A percentile compares a stretch with the other conserved stretches of the same genome.
phyloP scores from a whole-genome alignment of 2,113 vertebrate genomes.

The Mola mola region DNA sequence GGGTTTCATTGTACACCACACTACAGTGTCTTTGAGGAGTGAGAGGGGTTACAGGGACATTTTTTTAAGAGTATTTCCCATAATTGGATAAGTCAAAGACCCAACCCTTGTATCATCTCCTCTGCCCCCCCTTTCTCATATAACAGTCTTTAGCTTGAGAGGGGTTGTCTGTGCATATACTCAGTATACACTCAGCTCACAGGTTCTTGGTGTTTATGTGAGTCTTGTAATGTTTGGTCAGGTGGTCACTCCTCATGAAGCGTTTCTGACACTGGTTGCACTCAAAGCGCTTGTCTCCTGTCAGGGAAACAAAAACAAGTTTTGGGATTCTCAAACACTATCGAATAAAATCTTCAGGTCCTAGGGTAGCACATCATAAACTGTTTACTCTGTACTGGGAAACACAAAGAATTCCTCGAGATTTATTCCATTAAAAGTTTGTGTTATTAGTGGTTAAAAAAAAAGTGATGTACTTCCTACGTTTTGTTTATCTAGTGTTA shows the following conservation, averaged over 20 bases:
- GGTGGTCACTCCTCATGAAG: conserved; percentile 98
- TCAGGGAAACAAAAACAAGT: conserved; percentile 13
- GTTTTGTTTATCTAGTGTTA: too few species aligned
- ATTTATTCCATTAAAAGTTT: too few species aligned
- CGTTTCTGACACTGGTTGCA: conserved; percentile 98
- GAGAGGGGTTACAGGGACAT: background rate
- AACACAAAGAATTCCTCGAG: too few species aligned
- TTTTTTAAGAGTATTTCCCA: conserved; percentile 46
- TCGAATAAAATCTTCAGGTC: too few species aligned
- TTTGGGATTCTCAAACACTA: too few species aligned
- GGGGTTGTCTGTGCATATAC: conserved; percentile 17
- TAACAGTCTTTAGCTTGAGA: conserved; percentile 45
- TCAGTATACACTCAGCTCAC: conserved; percentile 74
- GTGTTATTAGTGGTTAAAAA: too few species aligned
- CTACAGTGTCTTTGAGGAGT: conserved; percentile 41
- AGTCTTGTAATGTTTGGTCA: conserved; percentile 99
- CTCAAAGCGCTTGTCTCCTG: conserved; percentile 98
- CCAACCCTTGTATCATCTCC: conserved; percentile 9
- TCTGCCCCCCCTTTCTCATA: conserved; percentile 25
- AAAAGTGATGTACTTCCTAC: too few species aligned
- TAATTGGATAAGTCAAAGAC: conserved; percentile 39
- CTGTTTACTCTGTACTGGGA: too few species aligned
- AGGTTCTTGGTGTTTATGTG: conserved; percentile 99
- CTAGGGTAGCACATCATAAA: too few species aligned
- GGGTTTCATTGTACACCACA: conserved; percentile 59